phyloP scores from a whole-genome alignment of 2,113 vertebrate species.

The Monopterus albus region DNA sequence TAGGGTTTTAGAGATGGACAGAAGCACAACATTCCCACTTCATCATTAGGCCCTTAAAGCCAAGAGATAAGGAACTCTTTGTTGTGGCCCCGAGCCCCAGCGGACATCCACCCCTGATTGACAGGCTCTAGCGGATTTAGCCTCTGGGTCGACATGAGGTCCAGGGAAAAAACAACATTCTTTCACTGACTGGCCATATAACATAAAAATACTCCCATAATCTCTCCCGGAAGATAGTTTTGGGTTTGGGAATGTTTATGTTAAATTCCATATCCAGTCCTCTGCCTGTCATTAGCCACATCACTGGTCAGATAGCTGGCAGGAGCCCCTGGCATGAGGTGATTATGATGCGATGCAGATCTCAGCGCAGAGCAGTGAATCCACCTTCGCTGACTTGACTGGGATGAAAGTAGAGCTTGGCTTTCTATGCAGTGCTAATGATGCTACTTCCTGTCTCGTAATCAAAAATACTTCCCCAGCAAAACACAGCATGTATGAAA shows the following conservation, averaged over 20 bases:
- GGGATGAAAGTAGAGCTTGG: conserved; percentile 26
- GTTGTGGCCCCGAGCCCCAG: conserved; percentile 43
- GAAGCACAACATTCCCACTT: conserved; percentile 60
- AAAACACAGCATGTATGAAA: background rate
- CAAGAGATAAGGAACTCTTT: conserved; percentile 60
- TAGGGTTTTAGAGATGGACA: conserved; percentile 62
- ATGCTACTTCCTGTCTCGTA: background rate
- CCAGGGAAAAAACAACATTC: conserved; percentile 73
- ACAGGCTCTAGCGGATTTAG: conserved; percentile 66
- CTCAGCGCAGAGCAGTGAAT: conserved; percentile 12
- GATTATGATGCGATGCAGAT: conserved; percentile 29
- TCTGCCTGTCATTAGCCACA: conserved; percentile 9
- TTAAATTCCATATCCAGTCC: background rate
- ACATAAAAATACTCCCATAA: conserved; percentile 46
- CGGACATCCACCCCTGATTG: conserved; percentile 55
- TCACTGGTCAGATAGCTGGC: conserved; percentile 13
- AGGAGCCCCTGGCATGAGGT: conserved; percentile 19
- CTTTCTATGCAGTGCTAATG: conserved; percentile 1
- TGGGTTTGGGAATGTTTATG: conserved; percentile 68
- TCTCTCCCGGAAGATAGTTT: conserved; percentile 40
- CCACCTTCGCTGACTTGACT: conserved; percentile 31
- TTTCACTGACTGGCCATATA: conserved; percentile 26
- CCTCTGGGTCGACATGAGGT: conserved; percentile 36
- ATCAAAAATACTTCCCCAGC: conserved; percentile 9
- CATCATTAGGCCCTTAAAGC: conserved; percentile 45